phyloP scores from a whole-genome alignment of 2,888 invertebrate genomes.

The Cheilosia vulpina region DNA sequence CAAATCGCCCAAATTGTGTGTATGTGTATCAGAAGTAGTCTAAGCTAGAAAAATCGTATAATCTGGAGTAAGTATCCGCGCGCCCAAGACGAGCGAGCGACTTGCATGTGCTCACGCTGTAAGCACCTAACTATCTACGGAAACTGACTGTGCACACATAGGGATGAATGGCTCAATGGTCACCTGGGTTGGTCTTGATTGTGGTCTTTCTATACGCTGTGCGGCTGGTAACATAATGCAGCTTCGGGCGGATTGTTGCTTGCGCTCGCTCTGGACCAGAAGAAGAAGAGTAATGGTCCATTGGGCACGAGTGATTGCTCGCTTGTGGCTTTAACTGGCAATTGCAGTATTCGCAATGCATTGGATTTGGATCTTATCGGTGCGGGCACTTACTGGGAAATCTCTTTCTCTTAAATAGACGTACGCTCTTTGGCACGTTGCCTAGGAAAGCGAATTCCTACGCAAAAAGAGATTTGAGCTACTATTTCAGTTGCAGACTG shows the following conservation, averaged over 20 bases:
- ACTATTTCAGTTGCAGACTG: conserved; percentile 25
- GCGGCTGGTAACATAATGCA: conserved; percentile 60
- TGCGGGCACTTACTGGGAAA: background rate
- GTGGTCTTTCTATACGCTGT: conserved; percentile 56
- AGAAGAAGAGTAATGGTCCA: conserved; percentile 74
- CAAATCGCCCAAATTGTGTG: conserved; percentile 74
- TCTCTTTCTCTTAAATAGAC: conserved; percentile 45
- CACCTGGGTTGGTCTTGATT: conserved; percentile 71
- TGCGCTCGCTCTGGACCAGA: conserved; percentile 61
- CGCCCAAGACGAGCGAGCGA: conserved; percentile 64
- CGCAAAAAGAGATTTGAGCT: conserved; percentile 56
- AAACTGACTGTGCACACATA: conserved; percentile 54
- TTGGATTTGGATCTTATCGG: conserved; percentile 60
- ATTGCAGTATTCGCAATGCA: conserved; percentile 48
- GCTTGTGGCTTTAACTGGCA: conserved; percentile 69
- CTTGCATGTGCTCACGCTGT: conserved; percentile 69
- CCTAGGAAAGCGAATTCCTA: background rate
- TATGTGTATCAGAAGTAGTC: conserved; percentile 73
- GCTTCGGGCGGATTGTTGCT: conserved; percentile 62
- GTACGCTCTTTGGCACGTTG: conserved; percentile 21
- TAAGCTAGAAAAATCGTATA: conserved; percentile 69
- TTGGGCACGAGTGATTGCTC: conserved; percentile 74
- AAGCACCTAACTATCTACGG: conserved; percentile 62
- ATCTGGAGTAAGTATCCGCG: conserved; percentile 73
- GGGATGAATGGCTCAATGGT: conserved; percentile 73